Evolutionary conservation across 2,888 invertebrate genomes (phyloP), one percentile per base, ranked within the genome.

Genomic region (Sphaeridia pumilis): DNA sequence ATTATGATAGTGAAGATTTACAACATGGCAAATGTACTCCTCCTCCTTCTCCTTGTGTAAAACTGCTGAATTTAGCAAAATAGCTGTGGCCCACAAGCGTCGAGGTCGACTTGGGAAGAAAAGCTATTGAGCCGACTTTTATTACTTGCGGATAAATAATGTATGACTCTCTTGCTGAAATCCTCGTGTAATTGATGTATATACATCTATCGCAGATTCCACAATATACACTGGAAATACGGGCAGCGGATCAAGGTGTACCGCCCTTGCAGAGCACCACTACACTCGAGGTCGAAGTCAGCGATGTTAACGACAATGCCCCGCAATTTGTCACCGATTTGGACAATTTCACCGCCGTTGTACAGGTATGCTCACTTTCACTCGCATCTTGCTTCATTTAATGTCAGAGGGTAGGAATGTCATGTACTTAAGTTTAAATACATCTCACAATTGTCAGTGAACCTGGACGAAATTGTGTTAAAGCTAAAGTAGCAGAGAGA

Each of bases 251-350:
- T 70, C 79, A 80, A 65, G 93, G 92, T 2, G 66, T 77, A 48
- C 89, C 90, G 1, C 77, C 80, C 50, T 75, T 86, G 22, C 84
- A 85, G 45, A 78, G 79, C 56, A 79, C 80, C 64, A 82, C 83
- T 12, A 75, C 80, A 63, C 78, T 92, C 3, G 81, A 81, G 67
- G 77, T 95, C 46, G 84, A 86, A 67, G n/a, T 47, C 10, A 47
- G 36, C 25, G 94, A 95, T 71, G 83, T 86, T 0, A 95, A 95
- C 71, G 94, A 95, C 70, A 93, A 92, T 71, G 80, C 89, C 22
- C 94, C 94, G 4, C 64, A 82, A 27, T 90, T 92, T 71, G 79
- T 82, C 0, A 79, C 81, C 21, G n/a, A 41, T 41, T 25, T 24
- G 65, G 70, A 74, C 7, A 87, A 89, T 69, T 89, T 90, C 69